A percentile compares a stretch with the other conserved stretches of the same genome.
Evolutionary conservation across 2,888 invertebrate species (phyloP).

Genomic region (Drosophila infuscata): DNA sequence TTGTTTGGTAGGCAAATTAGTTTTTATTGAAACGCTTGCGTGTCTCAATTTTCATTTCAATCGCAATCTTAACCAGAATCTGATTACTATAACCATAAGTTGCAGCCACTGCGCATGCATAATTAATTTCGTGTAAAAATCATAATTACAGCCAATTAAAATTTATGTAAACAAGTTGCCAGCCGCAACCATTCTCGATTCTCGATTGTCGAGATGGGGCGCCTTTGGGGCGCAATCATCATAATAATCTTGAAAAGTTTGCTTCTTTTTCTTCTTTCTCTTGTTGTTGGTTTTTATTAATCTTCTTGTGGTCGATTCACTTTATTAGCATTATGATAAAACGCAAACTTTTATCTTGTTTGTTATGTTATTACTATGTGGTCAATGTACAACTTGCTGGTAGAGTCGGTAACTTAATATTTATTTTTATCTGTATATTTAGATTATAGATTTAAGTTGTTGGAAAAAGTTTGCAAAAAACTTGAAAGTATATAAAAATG

Average conservation of each 20-base stretch:
- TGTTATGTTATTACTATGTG: slow-evolving; percentile 13
- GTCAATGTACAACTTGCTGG: slow-evolving; percentile 10
- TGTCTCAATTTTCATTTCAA: slow-evolving; percentile 26
- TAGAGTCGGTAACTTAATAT: slow-evolving; percentile 5
- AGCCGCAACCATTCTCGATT: slow-evolving; percentile 34
- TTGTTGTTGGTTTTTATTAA: slow-evolving; percentile 4
- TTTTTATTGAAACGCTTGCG: slow-evolving; percentile 40
- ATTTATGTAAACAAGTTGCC: slow-evolving; percentile 73
- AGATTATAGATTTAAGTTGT: not conserved
- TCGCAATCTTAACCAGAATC: slow-evolving; percentile 13
- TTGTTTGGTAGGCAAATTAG: slow-evolving; percentile 34
- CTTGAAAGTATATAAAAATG: not conserved
- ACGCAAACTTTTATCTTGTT: slow-evolving; percentile 42
- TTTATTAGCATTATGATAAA: slow-evolving; percentile 54
- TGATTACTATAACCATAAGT: slow-evolving; percentile 24
- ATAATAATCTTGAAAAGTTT: slow-evolving; percentile 56
- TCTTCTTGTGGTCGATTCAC: slow-evolving; percentile 43
- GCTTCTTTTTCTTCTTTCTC: slow-evolving; percentile 23
- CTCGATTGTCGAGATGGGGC: slow-evolving; percentile 35
- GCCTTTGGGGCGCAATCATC: slow-evolving; percentile 58
- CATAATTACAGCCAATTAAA: slow-evolving; percentile 76
- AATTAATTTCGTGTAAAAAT: slow-evolving; percentile 77
- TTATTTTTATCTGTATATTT: not conserved
- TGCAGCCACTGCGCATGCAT: slow-evolving; percentile 67
- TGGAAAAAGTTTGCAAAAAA: not conserved